phyloP scores from a whole-genome alignment of 2,888 invertebrate genomes.

The Sarcophaga variegata region DNA sequence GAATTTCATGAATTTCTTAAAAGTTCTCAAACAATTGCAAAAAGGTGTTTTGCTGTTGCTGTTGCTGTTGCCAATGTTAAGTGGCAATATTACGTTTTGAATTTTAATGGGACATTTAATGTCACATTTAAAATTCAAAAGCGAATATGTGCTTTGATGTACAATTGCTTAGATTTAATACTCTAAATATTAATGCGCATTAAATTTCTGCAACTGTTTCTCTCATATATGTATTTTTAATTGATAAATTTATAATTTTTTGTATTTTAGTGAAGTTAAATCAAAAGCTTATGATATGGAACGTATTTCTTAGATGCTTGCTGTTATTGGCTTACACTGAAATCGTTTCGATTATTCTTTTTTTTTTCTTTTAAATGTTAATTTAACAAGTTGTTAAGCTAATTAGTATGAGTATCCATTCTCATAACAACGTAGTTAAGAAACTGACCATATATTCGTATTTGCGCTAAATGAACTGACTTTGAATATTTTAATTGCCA shows the following conservation, averaged over 20 bases:
- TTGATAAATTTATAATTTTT: too few species aligned
- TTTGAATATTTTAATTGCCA: constrained; percentile 27
- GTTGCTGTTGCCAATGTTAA: constrained; percentile 18
- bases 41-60: constrained; percentile 38
- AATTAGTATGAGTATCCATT: background rate
- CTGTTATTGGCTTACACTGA: too few species aligned
- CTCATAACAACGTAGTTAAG: background rate
- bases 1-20: constrained; percentile 74
- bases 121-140: constrained; percentile 48
- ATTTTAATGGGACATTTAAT: constrained; percentile 66
- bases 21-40: constrained; percentile 63
- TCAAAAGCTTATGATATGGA: too few species aligned
- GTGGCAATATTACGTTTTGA: constrained; percentile 62
- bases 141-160: constrained; percentile 36
- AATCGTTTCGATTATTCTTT: too few species aligned
- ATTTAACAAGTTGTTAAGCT: background rate
- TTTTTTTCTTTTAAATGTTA: background rate
- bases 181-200: constrained; percentile 23
- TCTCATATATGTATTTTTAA: background rate
- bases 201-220: constrained; percentile 23
- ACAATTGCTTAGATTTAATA: constrained; percentile 39
- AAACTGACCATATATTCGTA: constrained; percentile 7
- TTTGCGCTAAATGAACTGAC: constrained; percentile 19
- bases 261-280: too few species aligned
- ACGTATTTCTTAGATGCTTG: too few species aligned